Conservation (phyloP, 2,888 invertebrate genomes). For the Plagodis pulveraria region DNA sequence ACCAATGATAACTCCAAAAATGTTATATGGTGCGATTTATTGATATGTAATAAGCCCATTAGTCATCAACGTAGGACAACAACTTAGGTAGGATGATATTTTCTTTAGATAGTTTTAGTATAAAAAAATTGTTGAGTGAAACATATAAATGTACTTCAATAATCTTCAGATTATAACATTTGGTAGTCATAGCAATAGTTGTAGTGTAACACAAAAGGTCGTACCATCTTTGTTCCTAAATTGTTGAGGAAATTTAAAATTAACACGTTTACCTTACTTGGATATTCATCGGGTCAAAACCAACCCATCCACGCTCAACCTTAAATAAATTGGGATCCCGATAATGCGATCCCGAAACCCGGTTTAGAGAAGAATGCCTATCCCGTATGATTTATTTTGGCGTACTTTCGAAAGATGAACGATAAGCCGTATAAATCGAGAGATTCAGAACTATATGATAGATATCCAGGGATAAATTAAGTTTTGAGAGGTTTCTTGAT, state of each 20-base stretch:
- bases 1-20: no score
- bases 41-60: no score
- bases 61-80: no score
- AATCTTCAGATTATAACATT: no score
- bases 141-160: no score
- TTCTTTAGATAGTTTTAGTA: no score
- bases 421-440: slow-evolving; percentile 1
- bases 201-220: no score
- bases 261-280: not conserved
- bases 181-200: no score
- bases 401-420: slow-evolving; percentile 14
- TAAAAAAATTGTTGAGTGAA: no score
- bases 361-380: slow-evolving; percentile 27
- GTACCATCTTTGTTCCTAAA: not conserved
- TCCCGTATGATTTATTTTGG: slow-evolving; percentile 36
- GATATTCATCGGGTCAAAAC: slow-evolving; percentile 9
- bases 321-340: slow-evolving; percentile 52
- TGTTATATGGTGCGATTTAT: no score
- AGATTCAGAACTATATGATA: slow-evolving; percentile 1
- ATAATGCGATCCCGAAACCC: slow-evolving; percentile 36
- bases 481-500: not conserved
- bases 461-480: not conserved
- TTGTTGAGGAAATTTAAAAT: not conserved
- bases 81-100: no score
- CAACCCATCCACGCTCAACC: slow-evolving; percentile 43